A percentile compares a stretch with the other conserved stretches of the same genome.
These are phyloP conservation scores for Cinclus cinclus DNA, from an alignment of 2,113 vertebrate species.

Conservation along the genomic window DNA sequence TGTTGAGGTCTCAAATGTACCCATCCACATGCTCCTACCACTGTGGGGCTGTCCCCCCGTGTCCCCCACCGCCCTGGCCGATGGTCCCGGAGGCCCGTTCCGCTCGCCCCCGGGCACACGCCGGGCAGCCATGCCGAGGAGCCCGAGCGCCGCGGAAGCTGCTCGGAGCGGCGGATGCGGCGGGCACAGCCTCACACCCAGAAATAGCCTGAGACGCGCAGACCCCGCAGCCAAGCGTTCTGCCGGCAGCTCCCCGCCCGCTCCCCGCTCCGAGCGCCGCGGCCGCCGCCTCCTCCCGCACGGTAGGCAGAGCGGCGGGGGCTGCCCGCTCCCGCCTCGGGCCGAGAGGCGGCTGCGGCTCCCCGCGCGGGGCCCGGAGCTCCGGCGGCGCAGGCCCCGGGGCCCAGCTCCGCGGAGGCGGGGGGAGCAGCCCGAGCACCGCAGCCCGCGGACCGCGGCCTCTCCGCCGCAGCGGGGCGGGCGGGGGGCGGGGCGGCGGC, in stretches of 20 bases:
- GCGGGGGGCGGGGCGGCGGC: too few species aligned
- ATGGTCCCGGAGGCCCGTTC: neutral
- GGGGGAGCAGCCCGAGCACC: too few species aligned
- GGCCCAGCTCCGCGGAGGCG: too few species aligned
- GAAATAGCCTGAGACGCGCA: neutral
- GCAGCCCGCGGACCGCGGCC: too few species aligned
- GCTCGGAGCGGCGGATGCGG: neutral
- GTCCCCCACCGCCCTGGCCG: neutral
- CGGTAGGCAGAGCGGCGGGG: neutral
- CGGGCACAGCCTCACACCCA: neutral
- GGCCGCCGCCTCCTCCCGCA: neutral
- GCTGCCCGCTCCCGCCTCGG: neutral
- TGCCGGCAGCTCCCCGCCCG: neutral
- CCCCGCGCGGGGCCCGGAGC: neutral
- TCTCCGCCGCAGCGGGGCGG: too few species aligned
- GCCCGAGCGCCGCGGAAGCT: neutral
- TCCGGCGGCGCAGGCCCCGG: too few species aligned
- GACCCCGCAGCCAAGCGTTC: neutral
- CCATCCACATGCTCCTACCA: neutral
- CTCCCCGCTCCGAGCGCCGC: neutral
- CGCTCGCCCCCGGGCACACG: neutral
- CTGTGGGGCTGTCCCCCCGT: neutral
- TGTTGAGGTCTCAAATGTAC: accelerated
- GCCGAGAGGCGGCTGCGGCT: neutral
- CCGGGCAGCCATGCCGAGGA: neutral